These are phyloP conservation scores for Geotrypetes seraphini DNA, from an alignment of 2,797 vertebrate species.

Conservation along the genomic window DNA sequence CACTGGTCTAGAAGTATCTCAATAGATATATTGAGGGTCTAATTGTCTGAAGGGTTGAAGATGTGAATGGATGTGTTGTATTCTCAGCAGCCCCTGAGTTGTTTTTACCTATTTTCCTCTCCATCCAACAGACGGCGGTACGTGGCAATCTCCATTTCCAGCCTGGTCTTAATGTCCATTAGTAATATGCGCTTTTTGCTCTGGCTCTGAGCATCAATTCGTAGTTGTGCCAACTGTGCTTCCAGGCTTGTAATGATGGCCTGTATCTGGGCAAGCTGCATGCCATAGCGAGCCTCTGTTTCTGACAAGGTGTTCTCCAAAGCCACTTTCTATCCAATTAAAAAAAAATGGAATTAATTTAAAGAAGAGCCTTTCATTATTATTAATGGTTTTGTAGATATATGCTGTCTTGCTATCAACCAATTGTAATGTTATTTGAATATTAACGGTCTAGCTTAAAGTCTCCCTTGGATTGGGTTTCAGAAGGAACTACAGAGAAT, in stretches of 20 bases:
- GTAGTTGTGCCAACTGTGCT: constrained; percentile 46
- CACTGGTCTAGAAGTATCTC: too few species aligned
- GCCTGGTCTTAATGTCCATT: constrained; percentile 59
- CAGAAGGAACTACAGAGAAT: too few species aligned
- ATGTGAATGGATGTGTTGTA: constrained; percentile 28
- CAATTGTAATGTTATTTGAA: too few species aligned
- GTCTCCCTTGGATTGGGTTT: too few species aligned
- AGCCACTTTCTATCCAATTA: constrained; percentile 54
- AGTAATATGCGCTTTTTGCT: constrained; percentile 59
- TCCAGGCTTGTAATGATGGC: constrained; percentile 43
- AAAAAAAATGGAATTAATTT: background rate
- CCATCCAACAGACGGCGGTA: constrained; percentile 66
- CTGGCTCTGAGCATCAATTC: constrained; percentile 53
- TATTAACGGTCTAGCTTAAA: too few species aligned
- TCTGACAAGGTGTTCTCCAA: constrained; percentile 46
- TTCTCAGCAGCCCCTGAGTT: background rate
- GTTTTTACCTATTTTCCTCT: constrained; percentile 38
- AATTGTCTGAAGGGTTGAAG: too few species aligned
- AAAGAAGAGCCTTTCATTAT: too few species aligned
- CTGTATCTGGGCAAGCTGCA: constrained; percentile 44
- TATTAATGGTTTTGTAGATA: too few species aligned
- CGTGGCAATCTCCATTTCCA: constrained; percentile 67
- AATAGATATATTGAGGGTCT: too few species aligned
- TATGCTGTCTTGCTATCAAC: too few species aligned
- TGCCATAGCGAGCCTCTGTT: constrained; percentile 38